Evolutionary conservation across 2,888 invertebrate genomes (phyloP).

Genomic region (Aporophyla lueneburgensis): DNA sequence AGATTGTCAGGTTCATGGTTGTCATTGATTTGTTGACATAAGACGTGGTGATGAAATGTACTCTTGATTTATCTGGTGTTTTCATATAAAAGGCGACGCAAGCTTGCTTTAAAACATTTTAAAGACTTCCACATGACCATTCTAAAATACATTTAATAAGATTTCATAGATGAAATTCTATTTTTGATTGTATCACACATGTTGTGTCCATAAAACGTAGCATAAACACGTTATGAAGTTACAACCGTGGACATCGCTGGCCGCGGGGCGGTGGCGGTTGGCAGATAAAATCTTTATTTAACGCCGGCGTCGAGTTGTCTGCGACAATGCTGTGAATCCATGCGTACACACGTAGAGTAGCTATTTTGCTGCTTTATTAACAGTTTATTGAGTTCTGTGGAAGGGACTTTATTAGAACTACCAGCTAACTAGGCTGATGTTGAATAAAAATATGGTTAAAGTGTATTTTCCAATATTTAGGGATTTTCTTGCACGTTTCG

Average conservation of each 20-base stretch:
- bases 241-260: constrained; percentile 37
- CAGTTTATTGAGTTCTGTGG: constrained; percentile 22
- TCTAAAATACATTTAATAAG: constrained; percentile 7
- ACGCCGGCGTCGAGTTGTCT: constrained; percentile 66
- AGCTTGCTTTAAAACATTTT: constrained; percentile 8
- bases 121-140: not conserved
- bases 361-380: constrained; percentile 39
- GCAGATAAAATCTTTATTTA: constrained; percentile 68
- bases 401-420: not conserved
- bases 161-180: constrained; percentile 32
- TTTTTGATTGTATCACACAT: constrained; percentile 53
- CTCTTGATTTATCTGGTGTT: constrained; percentile 10
- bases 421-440: not conserved
- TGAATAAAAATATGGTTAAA: not conserved
- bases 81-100: not conserved
- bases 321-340: constrained; percentile 59
- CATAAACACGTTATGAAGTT: constrained; percentile 50
- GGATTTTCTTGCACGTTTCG: not conserved
- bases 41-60: constrained; percentile 14
- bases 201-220: constrained; percentile 42
- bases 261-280: constrained; percentile 32
- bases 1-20: constrained; percentile 37
- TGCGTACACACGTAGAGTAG: constrained; percentile 31
- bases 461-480: not conserved
- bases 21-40: constrained; percentile 25